Evolutionary conservation across 2,888 invertebrate species (phyloP).

Genomic region (Panzeria rudis): DNA sequence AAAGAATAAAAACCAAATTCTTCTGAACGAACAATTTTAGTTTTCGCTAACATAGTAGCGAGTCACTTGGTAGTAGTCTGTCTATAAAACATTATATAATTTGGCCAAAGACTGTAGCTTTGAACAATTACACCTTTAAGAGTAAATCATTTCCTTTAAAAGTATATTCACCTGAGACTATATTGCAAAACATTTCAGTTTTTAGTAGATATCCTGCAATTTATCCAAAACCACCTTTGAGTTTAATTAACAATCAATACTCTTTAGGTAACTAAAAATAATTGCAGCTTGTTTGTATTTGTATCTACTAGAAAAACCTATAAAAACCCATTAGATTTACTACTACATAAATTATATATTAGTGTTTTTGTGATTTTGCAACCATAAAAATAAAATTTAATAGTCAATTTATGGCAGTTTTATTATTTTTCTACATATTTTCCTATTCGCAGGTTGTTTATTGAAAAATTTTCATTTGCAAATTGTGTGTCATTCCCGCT

Average conservation of each 20-base stretch:
- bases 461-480: slow-evolving; percentile 17
- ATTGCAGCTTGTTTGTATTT: not conserved
- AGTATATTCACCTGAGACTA: not conserved
- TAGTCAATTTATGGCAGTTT: slow-evolving; percentile 47
- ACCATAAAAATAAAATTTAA: slow-evolving; percentile 52
- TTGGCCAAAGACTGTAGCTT: not conserved
- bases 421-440: slow-evolving; percentile 14
- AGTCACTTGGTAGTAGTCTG: too few relatives aligned
- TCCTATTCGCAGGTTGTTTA: slow-evolving; percentile 24
- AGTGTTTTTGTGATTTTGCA: slow-evolving; percentile 17
- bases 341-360: not conserved
- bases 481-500: slow-evolving; percentile 27
- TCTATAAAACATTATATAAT: not conserved
- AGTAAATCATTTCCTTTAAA: not conserved
- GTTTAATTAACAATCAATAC: slow-evolving; percentile 12
- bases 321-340: slow-evolving; percentile 22
- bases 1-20: too few relatives aligned
- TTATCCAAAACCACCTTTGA: not conserved
- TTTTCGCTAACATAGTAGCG: too few relatives aligned
- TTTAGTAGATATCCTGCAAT: not conserved
- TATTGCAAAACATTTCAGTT: not conserved
- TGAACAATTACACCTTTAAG: too few relatives aligned
- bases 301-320: not conserved
- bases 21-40: too few relatives aligned
- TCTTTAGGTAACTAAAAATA: slow-evolving; percentile 6